Conservation (phyloP, 1,140 invertebrate species). For the Sarcophaga bullata region DNA sequence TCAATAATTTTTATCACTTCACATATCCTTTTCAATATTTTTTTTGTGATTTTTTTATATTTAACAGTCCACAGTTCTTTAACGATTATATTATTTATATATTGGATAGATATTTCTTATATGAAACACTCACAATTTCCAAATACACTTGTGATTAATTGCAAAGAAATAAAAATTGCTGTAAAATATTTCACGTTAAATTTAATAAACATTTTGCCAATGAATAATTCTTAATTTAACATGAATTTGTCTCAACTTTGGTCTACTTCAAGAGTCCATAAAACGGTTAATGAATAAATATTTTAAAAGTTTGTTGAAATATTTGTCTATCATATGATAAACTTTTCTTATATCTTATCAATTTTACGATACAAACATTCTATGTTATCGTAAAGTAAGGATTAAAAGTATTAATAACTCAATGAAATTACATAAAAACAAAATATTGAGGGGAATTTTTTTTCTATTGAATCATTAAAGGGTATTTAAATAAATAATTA, state of each 20-base stretch:
- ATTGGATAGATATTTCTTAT: too few relatives aligned
- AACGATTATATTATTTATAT: too few relatives aligned
- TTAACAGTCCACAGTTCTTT: too few relatives aligned
- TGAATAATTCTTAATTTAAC: background rate
- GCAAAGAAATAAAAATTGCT: background rate
- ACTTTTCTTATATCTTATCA: background rate
- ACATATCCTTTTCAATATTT: too few relatives aligned
- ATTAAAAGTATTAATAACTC: background rate
- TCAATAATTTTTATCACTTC: too few relatives aligned
- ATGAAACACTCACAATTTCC: background rate
- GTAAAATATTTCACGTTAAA: background rate
- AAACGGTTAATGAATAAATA: conserved; percentile 1
- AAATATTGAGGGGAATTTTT: background rate
- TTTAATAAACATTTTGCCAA: background rate
- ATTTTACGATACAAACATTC: background rate
- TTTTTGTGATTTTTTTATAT: too few relatives aligned
- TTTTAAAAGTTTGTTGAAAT: background rate
- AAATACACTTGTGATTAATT: background rate
- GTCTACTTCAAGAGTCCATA: conserved; percentile 2
- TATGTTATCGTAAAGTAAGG: background rate
- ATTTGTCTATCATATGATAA: conserved; percentile 12
- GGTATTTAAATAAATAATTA: too few relatives aligned
- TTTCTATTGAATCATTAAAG: background rate
- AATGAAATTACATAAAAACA: background rate
- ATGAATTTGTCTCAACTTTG: background rate